A percentile compares a stretch with the other conserved stretches of the same genome.
phyloP scores from a whole-genome alignment of 2,888 invertebrate genomes.

The Clostera curtula region DNA sequence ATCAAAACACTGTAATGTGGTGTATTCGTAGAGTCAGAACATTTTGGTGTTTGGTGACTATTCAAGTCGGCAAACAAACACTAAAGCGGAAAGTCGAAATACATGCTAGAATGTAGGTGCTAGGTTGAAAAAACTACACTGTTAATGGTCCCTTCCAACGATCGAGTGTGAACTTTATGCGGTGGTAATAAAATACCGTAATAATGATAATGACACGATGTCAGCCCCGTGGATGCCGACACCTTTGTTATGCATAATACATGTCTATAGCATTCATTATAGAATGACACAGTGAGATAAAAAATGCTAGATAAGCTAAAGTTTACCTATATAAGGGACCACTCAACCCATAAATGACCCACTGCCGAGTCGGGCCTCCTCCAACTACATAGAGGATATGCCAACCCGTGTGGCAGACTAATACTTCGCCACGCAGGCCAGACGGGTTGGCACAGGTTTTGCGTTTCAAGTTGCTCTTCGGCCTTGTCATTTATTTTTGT shows the following conservation, averaged over 20 bases:
- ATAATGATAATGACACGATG: conserved; percentile 18
- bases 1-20: too few species aligned
- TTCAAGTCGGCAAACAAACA: conserved; percentile 8
- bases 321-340: conserved; percentile 2
- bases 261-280: conserved; percentile 20
- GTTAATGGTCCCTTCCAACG: conserved; percentile 11
- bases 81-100: conserved; percentile 10
- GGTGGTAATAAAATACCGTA: conserved; percentile 12
- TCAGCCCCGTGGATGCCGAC: conserved; percentile 17
- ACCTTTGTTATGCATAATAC: conserved; percentile 28
- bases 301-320: conserved; percentile 11
- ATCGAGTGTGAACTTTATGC: conserved; percentile 14
- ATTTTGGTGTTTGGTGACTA: too few species aligned
- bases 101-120: conserved; percentile 11
- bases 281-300: conserved; percentile 11
- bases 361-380: too few species aligned
- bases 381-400: too few species aligned
- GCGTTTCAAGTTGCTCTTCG: too few species aligned
- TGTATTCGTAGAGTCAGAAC: too few species aligned
- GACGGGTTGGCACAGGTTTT: too few species aligned
- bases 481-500: too few species aligned
- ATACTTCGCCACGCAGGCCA: too few species aligned
- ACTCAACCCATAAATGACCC: too few species aligned
- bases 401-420: too few species aligned
- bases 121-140: conserved; percentile 13